Evolutionary conservation across 2,113 vertebrate species (phyloP), one percentile per base, ranked within the genome.

Genomic region (Rhea americana): DNA sequence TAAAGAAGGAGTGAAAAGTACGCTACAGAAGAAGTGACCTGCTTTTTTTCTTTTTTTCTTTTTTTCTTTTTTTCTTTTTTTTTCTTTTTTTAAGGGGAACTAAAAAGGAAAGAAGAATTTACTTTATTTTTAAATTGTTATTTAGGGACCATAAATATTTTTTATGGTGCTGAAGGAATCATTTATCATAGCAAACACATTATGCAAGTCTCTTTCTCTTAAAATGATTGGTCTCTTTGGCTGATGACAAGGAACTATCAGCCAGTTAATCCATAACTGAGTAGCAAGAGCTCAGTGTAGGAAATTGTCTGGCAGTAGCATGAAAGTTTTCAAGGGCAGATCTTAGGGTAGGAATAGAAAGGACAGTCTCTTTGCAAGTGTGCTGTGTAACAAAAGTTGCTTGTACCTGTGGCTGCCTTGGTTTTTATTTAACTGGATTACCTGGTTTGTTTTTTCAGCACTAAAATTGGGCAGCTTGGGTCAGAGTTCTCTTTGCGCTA

Each of bases 211-310:
- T 93, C 47, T 78, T 88, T 89, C 73, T 91, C 73, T 88, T 89
- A 87, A 72, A 95, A 81, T 5, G 2, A 48, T 89, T 30, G 47
- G 72, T 95, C 62, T 82, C 35, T 86, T 84, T 95, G 87, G 68
- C 47, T 90, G 80, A 91, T 91, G 95, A 91, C 87, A 95, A 79
- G 66, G 50, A 82, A 39, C 87, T 93, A 92, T 95, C 94, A 91
- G 59, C 74, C 82, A 82, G 82, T 85, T 95, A 93, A 95, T 96
- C 62, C 70, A 22, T 87, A 95, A 75, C 19, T n/a, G 48, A 81
- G 56, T 84, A 85, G 83, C 53, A 70, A 73, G n/a, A 93, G 41
- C 59, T 82, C 86, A 92, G 45, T 20, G 19, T 73, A 79, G 70
- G 75, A 88, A 90, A 91, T 89, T 87, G 67, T 79, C 53, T 96